Base-by-base conservation (phyloP, 2,113 vertebrate genomes). In the Halcyon malimbica region DNA sequence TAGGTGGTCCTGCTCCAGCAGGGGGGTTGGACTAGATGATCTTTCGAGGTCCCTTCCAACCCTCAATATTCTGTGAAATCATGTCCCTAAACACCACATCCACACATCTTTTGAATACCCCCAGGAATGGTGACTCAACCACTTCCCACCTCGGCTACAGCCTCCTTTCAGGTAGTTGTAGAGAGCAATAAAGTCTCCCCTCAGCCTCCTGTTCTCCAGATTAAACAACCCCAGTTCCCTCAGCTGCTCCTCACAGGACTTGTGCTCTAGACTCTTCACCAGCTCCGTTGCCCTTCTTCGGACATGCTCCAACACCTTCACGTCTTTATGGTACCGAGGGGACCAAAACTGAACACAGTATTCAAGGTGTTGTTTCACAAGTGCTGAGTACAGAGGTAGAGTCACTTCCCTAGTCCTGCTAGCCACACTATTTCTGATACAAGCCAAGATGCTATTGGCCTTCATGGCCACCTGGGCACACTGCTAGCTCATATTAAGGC, bases 321-420 rank as follows among this genome's bases (percentile, higher is more conserved):
- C 9, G 14, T 2, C 17, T 4, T 20, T 50, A 35, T 50, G 42
- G 21, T 2, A 63, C 13, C 11, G 14, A 42, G 31, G 6, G 12
- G 31, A 31, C 17, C 41, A 84, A 16, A 77, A 42, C 21, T 4
- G 5, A 56, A 64, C 10, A 50, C 31, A 64, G 29, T 5, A 42
- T 7, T 28, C 0, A 0, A 57, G 31, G 11, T 35, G 24, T 0
- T 0, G 44, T 24, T n/a, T 65, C 64, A 88, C 10, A 15, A 60
- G 29, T 14, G 16, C 25, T 0, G 1, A 29, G 37, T 64, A 28
- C 44, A 42, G 29, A 15, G 25, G 17, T 5, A 42, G 3, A 5
- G 39, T 41, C 15, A 1, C 79, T 78, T 19, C 21, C 59, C 51
- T 33, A 6, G 5, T 39, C 24, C 65, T 73, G 65, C 39, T 67